Evolutionary conservation across 2,113 vertebrate genomes (phyloP).

Genomic region (Tychaedon coryphoeus): DNA sequence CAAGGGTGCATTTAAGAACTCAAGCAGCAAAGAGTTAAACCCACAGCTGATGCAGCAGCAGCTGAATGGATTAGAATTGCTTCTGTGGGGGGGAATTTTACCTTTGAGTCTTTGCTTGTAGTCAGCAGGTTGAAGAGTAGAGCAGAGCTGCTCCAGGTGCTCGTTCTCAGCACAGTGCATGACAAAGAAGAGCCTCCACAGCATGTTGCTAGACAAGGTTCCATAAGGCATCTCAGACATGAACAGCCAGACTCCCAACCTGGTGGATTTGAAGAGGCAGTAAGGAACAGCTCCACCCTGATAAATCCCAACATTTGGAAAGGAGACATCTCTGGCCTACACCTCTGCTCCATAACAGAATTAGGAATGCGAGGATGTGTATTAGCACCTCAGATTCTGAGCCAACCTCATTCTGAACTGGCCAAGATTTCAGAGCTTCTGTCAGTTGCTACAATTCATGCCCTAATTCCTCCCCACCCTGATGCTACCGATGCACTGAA

Average conservation of each 20-base stretch:
- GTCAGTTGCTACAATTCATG: background rate
- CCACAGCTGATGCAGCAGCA: background rate
- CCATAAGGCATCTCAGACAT: constrained; percentile 98
- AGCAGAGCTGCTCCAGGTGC: constrained; percentile 73
- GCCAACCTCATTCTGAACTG: background rate
- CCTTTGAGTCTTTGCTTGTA: constrained; percentile 83
- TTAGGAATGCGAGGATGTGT: background rate
- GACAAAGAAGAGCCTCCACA: constrained; percentile 93
- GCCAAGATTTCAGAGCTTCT: background rate
- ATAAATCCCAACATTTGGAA: background rate
- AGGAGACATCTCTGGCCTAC: background rate
- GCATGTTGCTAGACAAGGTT: constrained; percentile 89
- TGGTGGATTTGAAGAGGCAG: constrained; percentile 42
- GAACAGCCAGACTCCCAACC: constrained; percentile 96
- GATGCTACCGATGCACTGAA: background rate
- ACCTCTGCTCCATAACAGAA: background rate
- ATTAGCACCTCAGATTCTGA: background rate
- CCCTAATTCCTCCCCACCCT: background rate
- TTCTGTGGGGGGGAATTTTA: background rate
- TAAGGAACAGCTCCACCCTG: background rate
- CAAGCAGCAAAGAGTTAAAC: background rate
- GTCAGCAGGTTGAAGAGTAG: constrained; percentile 58
- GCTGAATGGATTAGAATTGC: background rate
- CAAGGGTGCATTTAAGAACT: background rate
- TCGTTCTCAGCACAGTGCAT: constrained; percentile 89